Percentiles rank a stretch among this genome's conserved stretches.
Conservation (phyloP, 2,797 vertebrate genomes). For the Darevskia nairensis region DNA sequence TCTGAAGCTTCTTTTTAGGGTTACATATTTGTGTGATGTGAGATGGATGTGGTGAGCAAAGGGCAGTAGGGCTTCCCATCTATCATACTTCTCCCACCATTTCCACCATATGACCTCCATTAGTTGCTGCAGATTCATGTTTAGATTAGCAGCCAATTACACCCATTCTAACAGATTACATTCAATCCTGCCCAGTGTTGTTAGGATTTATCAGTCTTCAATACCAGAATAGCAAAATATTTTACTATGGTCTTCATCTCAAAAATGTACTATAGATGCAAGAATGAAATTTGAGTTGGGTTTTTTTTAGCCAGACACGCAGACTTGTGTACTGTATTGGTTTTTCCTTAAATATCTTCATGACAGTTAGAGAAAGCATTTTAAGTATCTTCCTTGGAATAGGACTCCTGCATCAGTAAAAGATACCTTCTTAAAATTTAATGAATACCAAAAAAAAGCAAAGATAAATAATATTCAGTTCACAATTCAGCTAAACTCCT, state of each 20-base stretch:
- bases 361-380: background rate
- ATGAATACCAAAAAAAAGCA: background rate
- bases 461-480: background rate
- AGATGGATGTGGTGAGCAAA: constrained; percentile 15
- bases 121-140: accelerated
- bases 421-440: background rate
- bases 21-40: constrained; percentile 33
- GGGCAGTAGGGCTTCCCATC: background rate
- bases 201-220: background rate
- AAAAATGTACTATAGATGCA: background rate
- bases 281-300: background rate
- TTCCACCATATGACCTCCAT: background rate
- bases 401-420: constrained; percentile 2
- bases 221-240: background rate
- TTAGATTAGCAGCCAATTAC: background rate
- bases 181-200: too few relatives aligned
- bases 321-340: background rate
- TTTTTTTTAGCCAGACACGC: background rate
- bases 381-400: background rate
- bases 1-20: constrained; percentile 31
- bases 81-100: constrained; percentile 7
- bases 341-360: constrained; percentile 4
- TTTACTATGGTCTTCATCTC: constrained; percentile 15
- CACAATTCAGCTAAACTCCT: background rate
- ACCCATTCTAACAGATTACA: background rate